Evolutionary conservation across 2,113 vertebrate genomes (phyloP).

Genomic region (Cygnus buccinator): DNA sequence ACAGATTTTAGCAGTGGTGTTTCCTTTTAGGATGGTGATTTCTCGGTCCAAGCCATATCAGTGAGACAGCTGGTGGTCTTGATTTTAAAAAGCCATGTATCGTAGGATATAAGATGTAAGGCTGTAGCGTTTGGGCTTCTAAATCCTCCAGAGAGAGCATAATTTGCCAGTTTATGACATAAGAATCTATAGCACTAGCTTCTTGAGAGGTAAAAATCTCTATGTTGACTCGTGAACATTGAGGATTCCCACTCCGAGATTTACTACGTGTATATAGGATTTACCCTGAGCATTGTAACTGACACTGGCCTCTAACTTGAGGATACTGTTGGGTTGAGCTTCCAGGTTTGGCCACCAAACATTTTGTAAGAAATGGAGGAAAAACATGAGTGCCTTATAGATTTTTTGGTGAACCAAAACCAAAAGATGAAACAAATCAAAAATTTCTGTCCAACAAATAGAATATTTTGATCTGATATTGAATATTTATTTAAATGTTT

Average conservation of each 20-base stretch:
- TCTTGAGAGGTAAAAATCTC: neutral
- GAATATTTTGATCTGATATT: neutral
- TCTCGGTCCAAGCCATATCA: neutral
- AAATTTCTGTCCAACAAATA: neutral
- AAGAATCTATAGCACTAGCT: neutral
- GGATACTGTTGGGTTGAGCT: neutral
- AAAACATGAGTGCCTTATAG: neutral
- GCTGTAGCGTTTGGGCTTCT: neutral
- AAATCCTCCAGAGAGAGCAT: neutral
- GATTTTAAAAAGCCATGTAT: neutral
- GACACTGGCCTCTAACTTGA: neutral
- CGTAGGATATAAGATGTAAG: neutral
- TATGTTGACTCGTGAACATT: rapidly evolving
- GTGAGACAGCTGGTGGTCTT: rapidly evolving
- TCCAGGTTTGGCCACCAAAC: neutral
- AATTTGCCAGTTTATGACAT: neutral
- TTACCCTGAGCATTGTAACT: neutral
- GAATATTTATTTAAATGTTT: neutral
- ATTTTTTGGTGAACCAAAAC: neutral
- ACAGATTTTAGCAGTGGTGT: neutral
- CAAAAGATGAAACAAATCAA: neutral
- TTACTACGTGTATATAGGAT: neutral
- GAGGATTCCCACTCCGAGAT: neutral
- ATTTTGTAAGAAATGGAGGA: neutral
- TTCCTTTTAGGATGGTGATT: neutral